A percentile compares a stretch with the other conserved stretches of the same genome.
These are phyloP conservation scores for Lochmaea crataegi DNA, from an alignment of 2,888 invertebrate species.

Conservation along the genomic window DNA sequence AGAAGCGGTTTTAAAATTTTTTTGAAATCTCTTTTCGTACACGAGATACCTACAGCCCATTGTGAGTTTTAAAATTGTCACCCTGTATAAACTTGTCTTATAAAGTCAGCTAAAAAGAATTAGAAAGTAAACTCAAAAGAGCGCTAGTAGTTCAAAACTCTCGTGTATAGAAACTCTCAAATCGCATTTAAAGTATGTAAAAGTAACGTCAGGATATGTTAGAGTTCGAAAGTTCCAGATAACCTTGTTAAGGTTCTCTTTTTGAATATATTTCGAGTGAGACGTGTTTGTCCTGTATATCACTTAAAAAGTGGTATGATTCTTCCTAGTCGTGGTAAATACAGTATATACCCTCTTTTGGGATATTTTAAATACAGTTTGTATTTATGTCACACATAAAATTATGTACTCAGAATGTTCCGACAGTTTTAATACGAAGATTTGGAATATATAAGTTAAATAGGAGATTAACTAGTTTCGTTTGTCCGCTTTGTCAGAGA, in stretches of 20 bases:
- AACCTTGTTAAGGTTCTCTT: background rate
- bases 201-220: background rate
- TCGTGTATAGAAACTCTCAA: background rate
- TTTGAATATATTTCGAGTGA: background rate
- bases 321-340: too few relatives aligned
- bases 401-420: too few relatives aligned
- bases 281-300: constrained; percentile 2
- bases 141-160: background rate
- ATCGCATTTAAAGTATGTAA: constrained; percentile 3
- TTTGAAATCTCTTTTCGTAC: too few relatives aligned
- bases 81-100: too few relatives aligned
- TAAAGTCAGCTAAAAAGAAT: too few relatives aligned
- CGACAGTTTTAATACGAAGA: background rate
- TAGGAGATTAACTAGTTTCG: constrained; percentile 1
- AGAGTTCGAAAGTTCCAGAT: constrained; percentile 1
- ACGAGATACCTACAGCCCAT: too few relatives aligned
- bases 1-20: too few relatives aligned
- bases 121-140: background rate
- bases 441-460: constrained; percentile 10
- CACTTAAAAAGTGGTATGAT: too few relatives aligned
- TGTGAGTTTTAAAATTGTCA: too few relatives aligned
- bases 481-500: background rate
- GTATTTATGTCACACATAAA: too few relatives aligned
- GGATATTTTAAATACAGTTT: too few relatives aligned
- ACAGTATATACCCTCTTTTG: too few relatives aligned